A percentile compares a stretch with the other conserved stretches of the same genome.
phyloP scores from a whole-genome alignment of 2,797 vertebrate genomes.

The Chrosomus eos region DNA sequence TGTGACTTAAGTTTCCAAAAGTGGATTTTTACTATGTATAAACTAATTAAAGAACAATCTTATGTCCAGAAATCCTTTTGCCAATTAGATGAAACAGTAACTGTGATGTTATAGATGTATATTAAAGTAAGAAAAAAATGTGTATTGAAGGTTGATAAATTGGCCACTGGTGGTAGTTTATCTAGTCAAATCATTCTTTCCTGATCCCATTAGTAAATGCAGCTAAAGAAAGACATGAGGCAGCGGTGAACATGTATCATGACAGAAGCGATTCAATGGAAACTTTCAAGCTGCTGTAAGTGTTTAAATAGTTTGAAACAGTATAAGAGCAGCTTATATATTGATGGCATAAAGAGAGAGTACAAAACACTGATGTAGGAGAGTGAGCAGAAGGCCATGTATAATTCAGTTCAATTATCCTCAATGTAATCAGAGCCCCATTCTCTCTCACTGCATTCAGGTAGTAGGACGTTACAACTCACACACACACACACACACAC shows the following conservation, averaged over 20 bases:
- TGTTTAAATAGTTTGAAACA: slow-evolving; percentile 24
- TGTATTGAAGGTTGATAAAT: neutral
- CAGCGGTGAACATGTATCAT: neutral
- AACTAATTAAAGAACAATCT: slow-evolving; percentile 9
- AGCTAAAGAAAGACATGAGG: neutral
- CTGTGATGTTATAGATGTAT: neutral
- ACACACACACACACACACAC: neutral
- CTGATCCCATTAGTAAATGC: neutral
- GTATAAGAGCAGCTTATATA: slow-evolving; percentile 1
- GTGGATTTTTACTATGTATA: neutral
- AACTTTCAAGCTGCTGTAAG: slow-evolving; percentile 21
- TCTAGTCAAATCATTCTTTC: slow-evolving; percentile 5
- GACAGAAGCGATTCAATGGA: neutral
- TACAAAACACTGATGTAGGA: slow-evolving; percentile 63
- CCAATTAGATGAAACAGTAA: neutral
- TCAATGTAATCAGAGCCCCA: slow-evolving; percentile 71
- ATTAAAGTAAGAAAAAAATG: too few species aligned
- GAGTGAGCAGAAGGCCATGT: slow-evolving; percentile 73
- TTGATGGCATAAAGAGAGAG: slow-evolving; percentile 10
- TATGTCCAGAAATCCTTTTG: neutral
- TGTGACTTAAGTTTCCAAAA: neutral
- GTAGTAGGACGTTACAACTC: slow-evolving; percentile 51
- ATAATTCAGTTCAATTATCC: slow-evolving; percentile 76
- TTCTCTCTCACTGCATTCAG: slow-evolving; percentile 52
- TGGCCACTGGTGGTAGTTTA: neutral